Percentiles rank a stretch among this genome's conserved stretches.
These are phyloP conservation scores for Drosophila quadrilineata DNA, from an alignment of 1,140 invertebrate species.

Conservation along the genomic window DNA sequence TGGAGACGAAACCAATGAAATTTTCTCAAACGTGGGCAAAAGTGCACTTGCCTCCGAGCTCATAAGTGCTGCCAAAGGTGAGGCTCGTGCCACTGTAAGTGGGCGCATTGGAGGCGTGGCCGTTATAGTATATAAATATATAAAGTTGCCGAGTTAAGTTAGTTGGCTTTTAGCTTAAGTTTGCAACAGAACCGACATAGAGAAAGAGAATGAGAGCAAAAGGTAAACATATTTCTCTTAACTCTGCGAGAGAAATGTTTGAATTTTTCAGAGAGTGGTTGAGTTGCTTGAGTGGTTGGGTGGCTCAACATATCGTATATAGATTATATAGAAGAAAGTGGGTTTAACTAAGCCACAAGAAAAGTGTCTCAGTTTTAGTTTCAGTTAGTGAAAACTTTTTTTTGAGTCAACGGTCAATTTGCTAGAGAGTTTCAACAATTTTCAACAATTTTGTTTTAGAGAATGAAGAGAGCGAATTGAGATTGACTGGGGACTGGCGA, in stretches of 20 bases:
- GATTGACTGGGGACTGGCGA: conserved; percentile 43
- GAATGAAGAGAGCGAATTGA: too few species aligned
- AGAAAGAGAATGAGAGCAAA: neutral
- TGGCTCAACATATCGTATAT: too few species aligned
- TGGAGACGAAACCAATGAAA: conserved; percentile 76
- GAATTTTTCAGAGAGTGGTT: conserved; percentile 42
- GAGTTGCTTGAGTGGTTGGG: conserved; percentile 37
- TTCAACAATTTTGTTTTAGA: too few species aligned
- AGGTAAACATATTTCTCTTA: conserved; percentile 65
- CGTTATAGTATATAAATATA: conserved; percentile 30
- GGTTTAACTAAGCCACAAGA: conserved; percentile 44
- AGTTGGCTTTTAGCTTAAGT: conserved; percentile 72
- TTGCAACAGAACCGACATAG: conserved; percentile 46
- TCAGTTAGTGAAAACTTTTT: conserved; percentile 15
- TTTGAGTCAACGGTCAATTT: conserved; percentile 77
- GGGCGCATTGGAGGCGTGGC: conserved; percentile 29
- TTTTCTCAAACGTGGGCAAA: conserved; percentile 68
- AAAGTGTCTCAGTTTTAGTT: conserved; percentile 50
- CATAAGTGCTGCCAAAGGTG: conserved; percentile 27
- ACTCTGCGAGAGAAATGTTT: conserved; percentile 46
- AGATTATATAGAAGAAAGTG: conserved; percentile 43
- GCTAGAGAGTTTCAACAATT: conserved; percentile 69
- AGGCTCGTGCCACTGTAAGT: neutral
- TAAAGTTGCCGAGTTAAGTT: conserved; percentile 65
- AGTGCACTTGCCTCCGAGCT: conserved; percentile 65